phyloP scores from a whole-genome alignment of 2,113 vertebrate species.

The Motacilla tschutschensis region DNA sequence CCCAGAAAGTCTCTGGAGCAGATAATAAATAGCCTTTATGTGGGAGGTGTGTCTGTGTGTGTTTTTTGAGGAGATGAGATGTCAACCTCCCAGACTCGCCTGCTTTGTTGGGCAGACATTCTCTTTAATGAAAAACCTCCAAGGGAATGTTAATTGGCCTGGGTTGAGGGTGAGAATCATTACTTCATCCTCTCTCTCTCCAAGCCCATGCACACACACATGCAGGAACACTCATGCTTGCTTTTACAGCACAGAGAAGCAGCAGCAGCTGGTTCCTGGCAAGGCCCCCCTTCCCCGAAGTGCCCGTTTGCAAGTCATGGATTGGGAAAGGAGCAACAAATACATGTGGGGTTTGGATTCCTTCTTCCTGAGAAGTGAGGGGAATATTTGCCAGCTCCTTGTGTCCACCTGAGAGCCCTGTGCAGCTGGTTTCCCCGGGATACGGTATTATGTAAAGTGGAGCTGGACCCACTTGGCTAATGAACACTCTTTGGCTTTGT shows the following conservation, averaged over 20 bases:
- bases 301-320: neutral
- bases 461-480: neutral
- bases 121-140: constrained; percentile 49
- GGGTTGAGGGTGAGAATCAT: neutral
- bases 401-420: neutral
- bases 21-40: constrained; percentile 58
- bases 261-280: neutral
- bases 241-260: neutral
- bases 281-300: neutral
- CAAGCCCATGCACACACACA: neutral
- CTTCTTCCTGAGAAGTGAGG: neutral
- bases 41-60: constrained; percentile 49
- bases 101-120: constrained; percentile 31
- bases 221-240: neutral
- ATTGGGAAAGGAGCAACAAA: neutral
- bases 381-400: neutral
- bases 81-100: constrained; percentile 33
- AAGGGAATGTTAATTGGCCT: constrained; percentile 53
- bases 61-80: constrained; percentile 44
- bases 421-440: neutral
- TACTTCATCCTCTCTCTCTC: neutral
- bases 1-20: constrained; percentile 41
- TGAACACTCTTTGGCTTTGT: neutral
- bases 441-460: neutral
- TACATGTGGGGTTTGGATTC: neutral